Base-by-base conservation (phyloP, 2,888 invertebrate species). In the Diabrotica balteata region DNA sequence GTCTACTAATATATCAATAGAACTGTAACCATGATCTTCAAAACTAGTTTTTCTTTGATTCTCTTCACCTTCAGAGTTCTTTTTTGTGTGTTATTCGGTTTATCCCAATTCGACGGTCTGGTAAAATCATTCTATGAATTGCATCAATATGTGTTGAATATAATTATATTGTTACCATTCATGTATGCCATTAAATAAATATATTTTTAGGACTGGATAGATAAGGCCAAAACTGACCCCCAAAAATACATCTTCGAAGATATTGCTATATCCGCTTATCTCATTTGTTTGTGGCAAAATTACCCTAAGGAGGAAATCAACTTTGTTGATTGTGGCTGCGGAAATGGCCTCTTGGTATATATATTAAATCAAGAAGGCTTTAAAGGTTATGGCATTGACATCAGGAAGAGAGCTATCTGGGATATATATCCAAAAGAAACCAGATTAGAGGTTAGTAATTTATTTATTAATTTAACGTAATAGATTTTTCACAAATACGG, bases 301-400 rank as follows among this genome's bases (percentile, higher is more conserved):
- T 69, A 70, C 67, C 43, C 43, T 2, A 54, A 63, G 81, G 68
- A 75, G 79, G 73, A 90, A 46, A 68, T 80, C 2, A 74, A 73
- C 4, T 98, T 98, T 87, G 90, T 97, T 0, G 98, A 99, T 84
- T 87, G 98, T 63, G 98, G 99, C 0, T 99, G 98, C 87, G 98
- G 99, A 0, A 99, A 99, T 87, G 99, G 99, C 10, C 86, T 98
- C 43, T 85, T 98, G 8, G 96, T 96, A 2, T 91, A 94, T 82
- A 90, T 98, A 73, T 86, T 98, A 10, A 88, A 89, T 55, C 88
- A 89, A 75, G 96, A 97, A 86, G 96, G 96, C n/a, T 90, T 90
- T 84, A 80, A 83, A 8, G 96, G 96, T 10, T 84, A 90, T 70
- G 97, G 97, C 2, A 88, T 95, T 74, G 97, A 97, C 87, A 87